These are phyloP conservation scores for Scomber scombrus DNA, from an alignment of 2,113 vertebrate genomes.

Conservation along the genomic window DNA sequence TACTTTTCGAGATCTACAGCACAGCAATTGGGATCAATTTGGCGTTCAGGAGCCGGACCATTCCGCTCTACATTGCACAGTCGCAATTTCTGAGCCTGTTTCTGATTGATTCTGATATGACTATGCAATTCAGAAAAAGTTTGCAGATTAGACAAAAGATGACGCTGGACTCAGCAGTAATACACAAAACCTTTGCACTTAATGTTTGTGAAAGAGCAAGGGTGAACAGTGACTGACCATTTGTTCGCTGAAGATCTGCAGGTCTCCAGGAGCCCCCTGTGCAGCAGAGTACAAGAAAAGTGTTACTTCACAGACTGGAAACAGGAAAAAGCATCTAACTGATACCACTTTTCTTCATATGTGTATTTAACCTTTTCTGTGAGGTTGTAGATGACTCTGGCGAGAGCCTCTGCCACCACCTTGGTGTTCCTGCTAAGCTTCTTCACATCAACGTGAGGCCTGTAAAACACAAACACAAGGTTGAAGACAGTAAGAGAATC, in stretches of 20 bases:
- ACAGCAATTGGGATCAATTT: too few species aligned
- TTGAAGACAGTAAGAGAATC: conserved; percentile 19
- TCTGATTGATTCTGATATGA: too few species aligned
- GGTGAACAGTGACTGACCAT: conserved; percentile 87
- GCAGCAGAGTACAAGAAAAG: conserved; percentile 4
- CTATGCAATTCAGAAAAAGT: too few species aligned
- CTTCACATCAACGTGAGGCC: conserved; percentile 91
- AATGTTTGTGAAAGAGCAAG: too few species aligned
- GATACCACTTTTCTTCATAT: background rate
- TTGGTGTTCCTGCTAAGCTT: conserved; percentile 94
- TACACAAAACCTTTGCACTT: too few species aligned
- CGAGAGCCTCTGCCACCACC: conserved; percentile 93
- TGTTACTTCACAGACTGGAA: background rate
- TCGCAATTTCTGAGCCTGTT: too few species aligned
- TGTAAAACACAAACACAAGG: conserved; percentile 65
- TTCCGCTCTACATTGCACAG: too few species aligned
- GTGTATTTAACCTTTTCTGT: conserved; percentile 91
- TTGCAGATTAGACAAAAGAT: background rate
- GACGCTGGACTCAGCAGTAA: background rate
- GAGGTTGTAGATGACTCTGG: conserved; percentile 97
- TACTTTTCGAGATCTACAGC: background rate
- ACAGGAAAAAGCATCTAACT: background rate
- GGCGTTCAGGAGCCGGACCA: too few species aligned
- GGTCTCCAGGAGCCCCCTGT: conserved; percentile 92
- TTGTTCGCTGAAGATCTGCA: conserved; percentile 97